A percentile compares a stretch with the other conserved stretches of the same genome.
These are phyloP conservation scores for Papilio dardanus DNA, from an alignment of 1,140 invertebrate genomes.

Conservation along the genomic window DNA sequence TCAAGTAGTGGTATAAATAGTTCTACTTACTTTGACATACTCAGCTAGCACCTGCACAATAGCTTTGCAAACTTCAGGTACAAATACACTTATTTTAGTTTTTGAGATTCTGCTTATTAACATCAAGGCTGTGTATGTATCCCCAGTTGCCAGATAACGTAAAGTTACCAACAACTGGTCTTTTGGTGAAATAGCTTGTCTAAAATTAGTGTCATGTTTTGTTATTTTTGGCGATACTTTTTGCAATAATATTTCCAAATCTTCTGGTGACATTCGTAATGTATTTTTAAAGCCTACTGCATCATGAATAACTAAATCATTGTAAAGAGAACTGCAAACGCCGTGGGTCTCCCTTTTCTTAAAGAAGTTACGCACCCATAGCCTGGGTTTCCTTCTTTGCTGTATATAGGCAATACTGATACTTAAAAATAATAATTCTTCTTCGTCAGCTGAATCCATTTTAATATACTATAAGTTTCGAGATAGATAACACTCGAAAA, in stretches of 20 bases:
- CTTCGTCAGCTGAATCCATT: conserved; percentile 5
- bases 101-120: conserved; percentile 53
- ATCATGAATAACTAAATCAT: conserved; percentile 14
- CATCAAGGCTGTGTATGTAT: conserved; percentile 47
- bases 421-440: conserved; percentile 6
- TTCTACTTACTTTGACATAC: conserved; percentile 44
- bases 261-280: conserved; percentile 11
- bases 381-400: background rate
- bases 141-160: conserved; percentile 55
- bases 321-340: conserved; percentile 1
- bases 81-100: conserved; percentile 46
- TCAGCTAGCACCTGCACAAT: conserved; percentile 45
- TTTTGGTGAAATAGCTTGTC: conserved; percentile 41
- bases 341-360: conserved; percentile 1
- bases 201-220: conserved; percentile 39
- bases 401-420: background rate
- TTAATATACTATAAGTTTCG: background rate
- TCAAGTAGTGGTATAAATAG: background rate
- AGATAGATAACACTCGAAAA: background rate
- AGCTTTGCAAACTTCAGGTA: conserved; percentile 49
- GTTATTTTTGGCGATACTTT: conserved; percentile 24
- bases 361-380: background rate
- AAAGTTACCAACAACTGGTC: conserved; percentile 50
- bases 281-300: background rate
- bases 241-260: background rate